Base-by-base conservation (phyloP, 2,113 vertebrate genomes). In the Aspiorhynchus laticeps region DNA sequence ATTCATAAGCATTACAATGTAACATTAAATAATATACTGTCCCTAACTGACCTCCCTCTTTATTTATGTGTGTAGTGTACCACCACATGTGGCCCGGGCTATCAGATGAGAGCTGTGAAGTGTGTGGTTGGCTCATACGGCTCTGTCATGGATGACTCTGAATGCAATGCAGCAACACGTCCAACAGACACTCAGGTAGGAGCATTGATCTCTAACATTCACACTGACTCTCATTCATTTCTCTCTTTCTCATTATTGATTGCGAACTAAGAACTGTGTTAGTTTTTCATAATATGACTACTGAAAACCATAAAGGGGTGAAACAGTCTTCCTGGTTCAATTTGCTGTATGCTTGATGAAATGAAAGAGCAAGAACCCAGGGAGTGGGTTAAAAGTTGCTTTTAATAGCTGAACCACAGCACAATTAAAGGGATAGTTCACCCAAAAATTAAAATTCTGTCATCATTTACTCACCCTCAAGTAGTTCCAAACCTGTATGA, bases 101-200 rank as follows among this genome's bases (percentile, higher is more conserved):
- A 99, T 93, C 98, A 99, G 92, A 96, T 96, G 93, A 95, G 98
- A 92, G 97, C 95, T 0, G 98, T 99, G 90, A 98, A 98, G 90
- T 99, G 98, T 91, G 93, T 98, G 9, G 93, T 97, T 73, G 97
- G 97, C 65, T 94, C 96, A 26, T 97, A 98, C 1, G 53, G 97
- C 88, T 95, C 96, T 0, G 95, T 97, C 89, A 96, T 98, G 90
- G 96, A 98, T 33, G 98, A 98, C 89, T 97, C 93, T 0, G 96
- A 97, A 85, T 99, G 98, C 87, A 99, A 97, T 0, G 97, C 98
- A n/a, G 98, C 97, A 5, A 97, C 97, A 7, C 95, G 95, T 75
- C 98, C 97, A 7, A 97, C 97, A 1, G 95, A 98, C 38, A 95
- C 96, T 76, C 98, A 99, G 97, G 98, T 98, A 92, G 93, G 91